Evolutionary conservation across 2,797 vertebrate genomes (phyloP).

Genomic region (Eremophila alpestris): DNA sequence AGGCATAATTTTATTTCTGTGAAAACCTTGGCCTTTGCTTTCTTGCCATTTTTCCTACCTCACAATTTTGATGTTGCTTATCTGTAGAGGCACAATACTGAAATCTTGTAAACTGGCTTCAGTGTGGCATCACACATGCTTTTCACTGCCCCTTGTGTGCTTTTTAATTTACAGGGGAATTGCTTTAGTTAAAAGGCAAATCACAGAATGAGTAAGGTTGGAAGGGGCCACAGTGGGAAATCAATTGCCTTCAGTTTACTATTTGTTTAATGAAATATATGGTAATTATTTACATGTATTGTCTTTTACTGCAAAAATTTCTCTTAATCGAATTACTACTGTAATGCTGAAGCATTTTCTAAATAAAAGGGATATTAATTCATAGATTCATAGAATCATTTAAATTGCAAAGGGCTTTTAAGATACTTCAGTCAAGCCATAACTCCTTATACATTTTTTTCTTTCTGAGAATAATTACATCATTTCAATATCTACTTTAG

Average conservation of each 20-base stretch:
- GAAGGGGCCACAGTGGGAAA: not conserved
- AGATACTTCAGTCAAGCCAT: not conserved
- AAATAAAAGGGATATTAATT: not conserved
- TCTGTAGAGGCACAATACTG: not conserved
- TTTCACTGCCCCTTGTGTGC: not conserved
- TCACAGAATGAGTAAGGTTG: not conserved
- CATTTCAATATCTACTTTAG: not conserved
- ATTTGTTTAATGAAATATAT: not conserved
- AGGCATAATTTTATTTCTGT: not conserved
- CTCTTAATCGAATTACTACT: not conserved
- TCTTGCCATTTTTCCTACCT: not conserved
- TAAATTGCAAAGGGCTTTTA: not conserved
- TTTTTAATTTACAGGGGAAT: not conserved
- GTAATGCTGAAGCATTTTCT: not conserved
- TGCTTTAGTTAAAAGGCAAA: not conserved
- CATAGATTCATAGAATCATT: not conserved
- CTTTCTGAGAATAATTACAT: not conserved
- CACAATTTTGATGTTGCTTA: not conserved
- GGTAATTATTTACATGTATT: not conserved
- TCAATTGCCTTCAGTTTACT: not conserved
- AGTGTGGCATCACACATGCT: not conserved
- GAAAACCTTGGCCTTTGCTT: not conserved
- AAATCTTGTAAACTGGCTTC: not conserved
- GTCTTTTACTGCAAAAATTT: not conserved
- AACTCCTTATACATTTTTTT: not conserved